phyloP scores from a whole-genome alignment of 2,797 vertebrate genomes.

The Myotis vivesi region DNA sequence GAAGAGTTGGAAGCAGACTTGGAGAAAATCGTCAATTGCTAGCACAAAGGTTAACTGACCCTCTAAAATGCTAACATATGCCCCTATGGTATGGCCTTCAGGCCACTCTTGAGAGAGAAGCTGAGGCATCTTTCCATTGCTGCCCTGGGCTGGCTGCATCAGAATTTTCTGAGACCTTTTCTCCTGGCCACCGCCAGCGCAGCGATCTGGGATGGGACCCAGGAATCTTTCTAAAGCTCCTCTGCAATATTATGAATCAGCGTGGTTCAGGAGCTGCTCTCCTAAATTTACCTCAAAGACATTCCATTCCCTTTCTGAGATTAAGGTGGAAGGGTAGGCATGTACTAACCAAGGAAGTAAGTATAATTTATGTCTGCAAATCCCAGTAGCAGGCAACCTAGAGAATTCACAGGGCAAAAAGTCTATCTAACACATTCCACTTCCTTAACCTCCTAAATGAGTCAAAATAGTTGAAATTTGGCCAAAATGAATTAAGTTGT shows the following conservation, averaged over 20 bases:
- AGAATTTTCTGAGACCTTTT: neutral
- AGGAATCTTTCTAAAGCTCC: neutral
- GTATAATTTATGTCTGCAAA: neutral
- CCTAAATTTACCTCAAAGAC: conserved; percentile 3
- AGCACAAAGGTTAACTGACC: neutral
- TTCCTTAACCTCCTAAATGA: neutral
- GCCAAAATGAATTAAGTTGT: neutral
- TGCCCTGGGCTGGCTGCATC: neutral
- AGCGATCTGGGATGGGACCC: neutral
- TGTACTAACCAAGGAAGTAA: neutral
- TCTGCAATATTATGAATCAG: neutral
- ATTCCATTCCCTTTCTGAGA: neutral
- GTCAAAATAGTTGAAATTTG: neutral
- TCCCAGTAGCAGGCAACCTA: neutral
- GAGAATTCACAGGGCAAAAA: neutral
- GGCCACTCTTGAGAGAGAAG: neutral
- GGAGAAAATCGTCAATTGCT: neutral
- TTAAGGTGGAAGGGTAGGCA: neutral
- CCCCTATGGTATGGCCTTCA: neutral
- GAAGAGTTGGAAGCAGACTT: neutral
- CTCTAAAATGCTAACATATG: neutral
- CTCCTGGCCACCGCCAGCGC: neutral
- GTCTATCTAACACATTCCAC: neutral
- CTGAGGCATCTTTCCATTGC: neutral
- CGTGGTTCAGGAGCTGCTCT: neutral